Percentiles rank a stretch among this genome's conserved stretches.
Evolutionary conservation across 2,888 invertebrate genomes (phyloP).

Genomic region (Disparrhopalites patrizii): DNA sequence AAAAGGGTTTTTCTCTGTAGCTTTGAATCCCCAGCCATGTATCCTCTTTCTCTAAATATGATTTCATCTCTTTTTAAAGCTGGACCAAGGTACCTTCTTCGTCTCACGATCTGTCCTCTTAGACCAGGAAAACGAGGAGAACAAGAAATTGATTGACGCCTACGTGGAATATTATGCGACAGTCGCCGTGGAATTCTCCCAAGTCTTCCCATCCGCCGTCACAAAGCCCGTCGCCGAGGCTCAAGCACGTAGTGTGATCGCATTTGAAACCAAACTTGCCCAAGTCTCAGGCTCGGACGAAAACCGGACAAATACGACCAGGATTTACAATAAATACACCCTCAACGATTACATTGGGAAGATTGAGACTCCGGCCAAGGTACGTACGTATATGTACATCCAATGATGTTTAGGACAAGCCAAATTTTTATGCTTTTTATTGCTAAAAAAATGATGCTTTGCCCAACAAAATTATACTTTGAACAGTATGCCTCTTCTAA

Average conservation of each 20-base stretch:
- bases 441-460: too few relatives aligned
- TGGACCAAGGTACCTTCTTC: conserved; percentile 16
- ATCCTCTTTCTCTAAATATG: too few relatives aligned
- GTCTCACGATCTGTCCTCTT: conserved; percentile 35
- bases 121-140: conserved; percentile 22
- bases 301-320: conserved; percentile 35
- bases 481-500: too few relatives aligned
- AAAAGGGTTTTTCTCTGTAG: too few relatives aligned
- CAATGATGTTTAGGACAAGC: too few relatives aligned
- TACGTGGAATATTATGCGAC: conserved; percentile 34
- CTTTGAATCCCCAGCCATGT: too few relatives aligned
- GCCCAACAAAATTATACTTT: too few relatives aligned
- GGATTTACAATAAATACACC: conserved; percentile 42
- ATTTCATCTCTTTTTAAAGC: neutral
- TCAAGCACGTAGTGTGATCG: conserved; percentile 31
- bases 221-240: neutral
- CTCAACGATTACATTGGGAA: too few relatives aligned
- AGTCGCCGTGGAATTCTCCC: conserved; percentile 29
- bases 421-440: too few relatives aligned
- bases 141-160: conserved; percentile 23
- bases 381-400: too few relatives aligned
- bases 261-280: conserved; percentile 39
- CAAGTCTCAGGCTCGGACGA: conserved; percentile 37
- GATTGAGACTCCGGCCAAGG: too few relatives aligned
- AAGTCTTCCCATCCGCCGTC: neutral